Conservation (phyloP, 2,888 invertebrate genomes). For the Hydraecia micacea region DNA sequence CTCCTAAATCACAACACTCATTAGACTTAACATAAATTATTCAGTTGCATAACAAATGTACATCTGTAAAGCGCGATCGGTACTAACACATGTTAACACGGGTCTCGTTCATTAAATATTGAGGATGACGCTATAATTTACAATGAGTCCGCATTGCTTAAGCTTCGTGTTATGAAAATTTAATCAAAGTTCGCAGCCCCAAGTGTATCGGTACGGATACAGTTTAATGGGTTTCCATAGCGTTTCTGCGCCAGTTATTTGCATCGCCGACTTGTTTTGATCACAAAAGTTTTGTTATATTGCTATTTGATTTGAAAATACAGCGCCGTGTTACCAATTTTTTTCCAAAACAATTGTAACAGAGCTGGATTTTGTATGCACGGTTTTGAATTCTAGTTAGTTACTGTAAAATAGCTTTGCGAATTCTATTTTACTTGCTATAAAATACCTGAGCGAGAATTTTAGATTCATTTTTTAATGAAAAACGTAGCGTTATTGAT, state of each 20-base stretch:
- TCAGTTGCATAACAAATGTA: conserved; percentile 63
- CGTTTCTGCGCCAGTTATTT: conserved; percentile 77
- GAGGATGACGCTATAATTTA: conserved; percentile 81
- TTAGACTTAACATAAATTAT: conserved; percentile 66
- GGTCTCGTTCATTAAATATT: conserved; percentile 83
- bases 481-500: conserved; percentile 9
- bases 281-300: conserved; percentile 71
- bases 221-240: conserved; percentile 79
- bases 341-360: conserved; percentile 41
- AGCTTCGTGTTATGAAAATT: conserved; percentile 86
- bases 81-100: conserved; percentile 76
- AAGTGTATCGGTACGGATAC: conserved; percentile 78
- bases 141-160: conserved; percentile 81
- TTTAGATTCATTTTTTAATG: conserved; percentile 6
- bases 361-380: conserved; percentile 19
- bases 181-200: conserved; percentile 87
- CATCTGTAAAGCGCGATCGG: conserved; percentile 62
- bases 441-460: conserved; percentile 9
- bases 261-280: conserved; percentile 74
- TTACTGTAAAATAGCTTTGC: not conserved
- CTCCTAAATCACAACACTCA: conserved; percentile 61
- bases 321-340: conserved; percentile 36
- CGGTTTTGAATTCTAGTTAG: conserved; percentile 9
- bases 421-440: conserved; percentile 2
- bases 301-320: conserved; percentile 67